Evolutionary conservation across 2,113 vertebrate species (phyloP).

Genomic region (Verasper variegatus): DNA sequence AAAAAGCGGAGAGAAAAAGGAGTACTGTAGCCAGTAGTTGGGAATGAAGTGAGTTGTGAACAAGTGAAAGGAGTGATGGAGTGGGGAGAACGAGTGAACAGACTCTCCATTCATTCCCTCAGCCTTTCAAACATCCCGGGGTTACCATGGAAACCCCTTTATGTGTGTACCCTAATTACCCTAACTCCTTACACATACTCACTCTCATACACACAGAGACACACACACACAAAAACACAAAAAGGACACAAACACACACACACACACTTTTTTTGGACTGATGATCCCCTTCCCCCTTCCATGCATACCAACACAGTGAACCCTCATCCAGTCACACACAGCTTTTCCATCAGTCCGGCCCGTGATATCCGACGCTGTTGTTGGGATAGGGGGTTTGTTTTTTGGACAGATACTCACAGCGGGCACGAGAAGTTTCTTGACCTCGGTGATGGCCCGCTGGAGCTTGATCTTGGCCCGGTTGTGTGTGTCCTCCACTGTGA

Average conservation of each 20-base stretch:
- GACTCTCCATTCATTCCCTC: constrained; percentile 81
- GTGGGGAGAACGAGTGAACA: constrained; percentile 81
- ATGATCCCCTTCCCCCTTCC: constrained; percentile 72
- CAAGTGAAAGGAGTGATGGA: constrained; percentile 80
- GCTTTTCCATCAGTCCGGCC: constrained; percentile 19
- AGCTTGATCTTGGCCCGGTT: constrained; percentile 97
- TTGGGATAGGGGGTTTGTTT: not conserved
- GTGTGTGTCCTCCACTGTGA: constrained; percentile 97
- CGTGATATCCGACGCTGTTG: not conserved
- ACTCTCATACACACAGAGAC: constrained; percentile 65
- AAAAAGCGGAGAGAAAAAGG: constrained; percentile 39
- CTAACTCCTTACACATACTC: constrained; percentile 79
- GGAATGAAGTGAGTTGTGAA: constrained; percentile 82
- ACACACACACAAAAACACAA: constrained; percentile 51
- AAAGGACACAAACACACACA: constrained; percentile 68
- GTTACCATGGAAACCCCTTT: constrained; percentile 81
- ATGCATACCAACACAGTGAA: constrained; percentile 75
- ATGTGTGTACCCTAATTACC: constrained; percentile 82
- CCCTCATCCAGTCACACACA: constrained; percentile 59
- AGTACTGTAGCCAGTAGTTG: constrained; percentile 79
- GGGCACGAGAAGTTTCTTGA: constrained; percentile 94
- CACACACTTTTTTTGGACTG: constrained; percentile 53
- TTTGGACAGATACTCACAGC: constrained; percentile 87
- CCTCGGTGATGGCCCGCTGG: constrained; percentile 94
- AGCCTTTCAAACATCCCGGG: constrained; percentile 81